Conservation (phyloP, 2,797 vertebrate species). For the Characodon lateralis region DNA sequence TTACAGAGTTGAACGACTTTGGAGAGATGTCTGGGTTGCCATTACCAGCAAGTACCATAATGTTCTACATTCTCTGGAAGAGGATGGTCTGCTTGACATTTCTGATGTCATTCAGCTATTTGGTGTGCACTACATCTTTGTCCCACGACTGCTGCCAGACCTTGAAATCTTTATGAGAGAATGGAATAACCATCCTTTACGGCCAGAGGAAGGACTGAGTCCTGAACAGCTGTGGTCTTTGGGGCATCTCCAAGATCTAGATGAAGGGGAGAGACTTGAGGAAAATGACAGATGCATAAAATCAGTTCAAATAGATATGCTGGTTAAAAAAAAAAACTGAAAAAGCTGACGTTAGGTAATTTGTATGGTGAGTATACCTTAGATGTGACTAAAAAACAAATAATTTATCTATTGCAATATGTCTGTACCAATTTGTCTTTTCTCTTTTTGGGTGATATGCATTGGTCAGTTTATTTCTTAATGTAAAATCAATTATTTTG, state of each 20-base stretch:
- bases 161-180: background rate
- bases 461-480: background rate
- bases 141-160: too few relatives aligned
- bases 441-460: background rate
- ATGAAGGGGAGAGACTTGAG: conserved; percentile 6
- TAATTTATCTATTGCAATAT: background rate
- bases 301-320: background rate
- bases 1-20: conserved; percentile 7
- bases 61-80: conserved; percentile 2
- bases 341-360: background rate
- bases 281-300: background rate
- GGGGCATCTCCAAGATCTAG: conserved; percentile 7
- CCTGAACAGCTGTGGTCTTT: conserved; percentile 8
- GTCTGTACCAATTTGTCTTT: background rate
- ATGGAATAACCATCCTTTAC: conserved; percentile 12
- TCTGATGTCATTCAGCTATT: background rate
- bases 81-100: conserved; percentile 8
- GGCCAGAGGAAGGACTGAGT: background rate
- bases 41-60: conserved; percentile 3
- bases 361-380: background rate
- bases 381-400: background rate
- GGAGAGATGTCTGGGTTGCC: conserved; percentile 11
- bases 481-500: background rate
- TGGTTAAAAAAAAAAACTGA: too few relatives aligned
- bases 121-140: conserved; percentile 12